A percentile compares a stretch with the other conserved stretches of the same genome.
Conservation (phyloP, 2,113 vertebrate genomes). For the Gobio gobio region DNA sequence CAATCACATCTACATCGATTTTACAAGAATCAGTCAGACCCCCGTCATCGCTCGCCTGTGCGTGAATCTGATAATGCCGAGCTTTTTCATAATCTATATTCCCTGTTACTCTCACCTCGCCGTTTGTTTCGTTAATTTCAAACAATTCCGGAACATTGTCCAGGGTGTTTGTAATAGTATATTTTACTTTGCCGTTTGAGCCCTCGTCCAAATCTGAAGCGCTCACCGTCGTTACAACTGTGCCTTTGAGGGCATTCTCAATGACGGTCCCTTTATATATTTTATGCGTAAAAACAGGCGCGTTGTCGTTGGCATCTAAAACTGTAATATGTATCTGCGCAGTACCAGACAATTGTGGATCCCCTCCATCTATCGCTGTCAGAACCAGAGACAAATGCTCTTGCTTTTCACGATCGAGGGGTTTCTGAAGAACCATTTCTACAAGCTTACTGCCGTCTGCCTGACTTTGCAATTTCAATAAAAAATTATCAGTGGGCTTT, state of each 20-base stretch:
- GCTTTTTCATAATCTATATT: constrained; percentile 72
- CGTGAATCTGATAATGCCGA: constrained; percentile 60
- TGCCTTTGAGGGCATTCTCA: background rate
- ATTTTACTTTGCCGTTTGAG: no score
- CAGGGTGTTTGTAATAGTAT: no score
- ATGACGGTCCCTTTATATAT: no score
- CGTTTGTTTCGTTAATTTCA: constrained; percentile 54
- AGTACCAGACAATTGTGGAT: constrained; percentile 8
- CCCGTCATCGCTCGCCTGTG: constrained; percentile 72
- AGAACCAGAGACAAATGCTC: constrained; percentile 27
- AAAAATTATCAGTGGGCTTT: constrained; percentile 53
- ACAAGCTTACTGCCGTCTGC: constrained; percentile 11
- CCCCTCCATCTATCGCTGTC: constrained; percentile 3
- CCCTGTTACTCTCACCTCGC: constrained; percentile 67
- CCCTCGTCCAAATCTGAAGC: no score
- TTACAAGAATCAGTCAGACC: constrained; percentile 62
- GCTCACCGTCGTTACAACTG: constrained; percentile 41
- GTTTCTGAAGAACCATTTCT: constrained; percentile 51
- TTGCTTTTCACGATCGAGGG: constrained; percentile 41
- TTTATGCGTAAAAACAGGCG: constrained; percentile 34
- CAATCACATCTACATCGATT: constrained; percentile 69
- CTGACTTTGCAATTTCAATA: constrained; percentile 25
- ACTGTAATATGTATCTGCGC: constrained; percentile 33
- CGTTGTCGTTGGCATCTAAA: constrained; percentile 56
- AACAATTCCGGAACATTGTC: no score